phyloP scores from a whole-genome alignment of 2,113 vertebrate genomes.

The Rhynchomys soricoides region DNA sequence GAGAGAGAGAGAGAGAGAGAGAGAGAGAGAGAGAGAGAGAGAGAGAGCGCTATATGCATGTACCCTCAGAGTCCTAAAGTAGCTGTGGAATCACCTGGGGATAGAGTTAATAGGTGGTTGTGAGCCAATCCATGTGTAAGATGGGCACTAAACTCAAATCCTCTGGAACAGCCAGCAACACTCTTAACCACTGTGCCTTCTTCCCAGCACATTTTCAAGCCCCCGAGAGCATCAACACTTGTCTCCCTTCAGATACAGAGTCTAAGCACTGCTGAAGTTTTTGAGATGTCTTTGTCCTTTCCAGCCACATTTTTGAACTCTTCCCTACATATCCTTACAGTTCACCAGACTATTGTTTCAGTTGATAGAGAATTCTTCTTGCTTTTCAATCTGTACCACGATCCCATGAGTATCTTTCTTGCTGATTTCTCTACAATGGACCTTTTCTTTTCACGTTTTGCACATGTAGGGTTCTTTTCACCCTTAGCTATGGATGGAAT shows the following conservation, averaged over 20 bases:
- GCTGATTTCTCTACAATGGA: not conserved
- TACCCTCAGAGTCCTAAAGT: not conserved
- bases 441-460: not conserved
- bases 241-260: not conserved
- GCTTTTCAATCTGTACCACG: not conserved
- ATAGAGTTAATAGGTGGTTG: not conserved
- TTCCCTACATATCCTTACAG: not conserved
- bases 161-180: not conserved
- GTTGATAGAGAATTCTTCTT: not conserved
- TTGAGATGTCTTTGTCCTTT: not conserved
- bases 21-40: too few relatives aligned
- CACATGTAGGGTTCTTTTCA: not conserved
- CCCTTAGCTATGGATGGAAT: not conserved
- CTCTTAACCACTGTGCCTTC: not conserved
- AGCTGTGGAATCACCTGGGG: not conserved
- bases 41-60: not conserved
- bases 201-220: rapidly evolving
- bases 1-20: too few relatives aligned
- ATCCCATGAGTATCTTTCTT: not conserved
- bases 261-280: not conserved
- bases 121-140: not conserved
- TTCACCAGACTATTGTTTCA: not conserved
- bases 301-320: not conserved
- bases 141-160: too few relatives aligned
- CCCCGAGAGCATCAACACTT: not conserved